Evolutionary conservation across 2,888 invertebrate genomes (phyloP).

Genomic region (Epirrhoe tristata): DNA sequence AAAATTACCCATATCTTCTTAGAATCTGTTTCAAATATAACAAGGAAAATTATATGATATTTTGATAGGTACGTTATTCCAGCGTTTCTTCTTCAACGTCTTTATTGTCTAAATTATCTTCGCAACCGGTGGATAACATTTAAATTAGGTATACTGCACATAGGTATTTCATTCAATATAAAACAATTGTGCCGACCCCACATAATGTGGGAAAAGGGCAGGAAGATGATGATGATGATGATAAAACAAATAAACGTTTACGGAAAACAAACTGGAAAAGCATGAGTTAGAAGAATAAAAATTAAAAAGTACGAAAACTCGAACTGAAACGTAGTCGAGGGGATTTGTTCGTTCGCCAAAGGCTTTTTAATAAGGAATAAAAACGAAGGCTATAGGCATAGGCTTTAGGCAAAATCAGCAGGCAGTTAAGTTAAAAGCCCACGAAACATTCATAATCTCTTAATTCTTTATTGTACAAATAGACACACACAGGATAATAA

Average conservation of each 20-base stretch:
- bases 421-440: neutral
- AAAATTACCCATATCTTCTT: too few relatives aligned
- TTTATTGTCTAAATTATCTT: neutral
- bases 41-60: neutral
- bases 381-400: neutral
- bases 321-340: neutral
- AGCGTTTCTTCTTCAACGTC: neutral
- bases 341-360: neutral
- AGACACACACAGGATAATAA: too few relatives aligned
- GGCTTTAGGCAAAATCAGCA: neutral
- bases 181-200: too few relatives aligned
- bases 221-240: too few relatives aligned
- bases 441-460: too few relatives aligned
- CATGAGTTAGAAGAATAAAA: neutral
- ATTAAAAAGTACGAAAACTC: neutral
- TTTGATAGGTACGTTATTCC: neutral
- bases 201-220: too few relatives aligned
- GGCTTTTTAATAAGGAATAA: constrained; percentile 1
- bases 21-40: neutral
- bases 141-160: neutral
- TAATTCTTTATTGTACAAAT: too few relatives aligned
- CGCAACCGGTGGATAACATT: neutral
- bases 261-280: neutral
- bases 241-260: neutral
- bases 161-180: neutral